Base-by-base conservation (phyloP, 2,888 invertebrate genomes). In the Cerceris rybyensis region DNA sequence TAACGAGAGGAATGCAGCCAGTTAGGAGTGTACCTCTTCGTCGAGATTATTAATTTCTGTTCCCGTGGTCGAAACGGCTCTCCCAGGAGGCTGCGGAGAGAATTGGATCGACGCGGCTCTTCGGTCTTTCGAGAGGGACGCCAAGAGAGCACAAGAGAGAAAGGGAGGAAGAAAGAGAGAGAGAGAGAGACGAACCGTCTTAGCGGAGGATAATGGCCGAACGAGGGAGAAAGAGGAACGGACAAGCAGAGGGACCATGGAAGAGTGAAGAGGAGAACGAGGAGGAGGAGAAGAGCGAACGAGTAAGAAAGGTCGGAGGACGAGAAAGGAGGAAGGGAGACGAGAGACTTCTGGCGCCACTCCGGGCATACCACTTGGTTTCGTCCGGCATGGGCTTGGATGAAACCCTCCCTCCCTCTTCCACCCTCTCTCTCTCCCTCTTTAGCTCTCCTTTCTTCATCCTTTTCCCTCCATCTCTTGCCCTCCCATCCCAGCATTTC, bases 331-430 rank as follows among this genome's bases (percentile, higher is more conserved):
- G 70, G 67, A 72, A 68, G 67, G 80, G 60, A 78, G 81, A 79
- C 41, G 70, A 80, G 70, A 80, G 80, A 86, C 81, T 83, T 84
- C 87, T 87, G 87, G 87, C 87, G 87, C 87, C 87, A 87, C 87
- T 86, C 80, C 73, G 73, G 80, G 86, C 87, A 86, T 86, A 86
- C 85, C 85, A 75, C 76, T 82, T 77, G 78, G 81, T 78, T 83
- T 83, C 83, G 80, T 83, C 75, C 75, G 74, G 75, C 82, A 65
- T 82, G 66, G 79, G 68, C 72, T 83, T 75, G 71, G 73, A 64
- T 78, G 65, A 68, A 68, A 58, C 72, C 41, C 59, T 66, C 64
- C 61, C 61, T 65, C 66, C 68, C 65, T 74, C 66, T 65, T 28
- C 65, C 46, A 59, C 60, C 54, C 71, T 54, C 63, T 64, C 71